Base-by-base conservation (phyloP, 2,113 vertebrate species). In the Zeus faber region DNA sequence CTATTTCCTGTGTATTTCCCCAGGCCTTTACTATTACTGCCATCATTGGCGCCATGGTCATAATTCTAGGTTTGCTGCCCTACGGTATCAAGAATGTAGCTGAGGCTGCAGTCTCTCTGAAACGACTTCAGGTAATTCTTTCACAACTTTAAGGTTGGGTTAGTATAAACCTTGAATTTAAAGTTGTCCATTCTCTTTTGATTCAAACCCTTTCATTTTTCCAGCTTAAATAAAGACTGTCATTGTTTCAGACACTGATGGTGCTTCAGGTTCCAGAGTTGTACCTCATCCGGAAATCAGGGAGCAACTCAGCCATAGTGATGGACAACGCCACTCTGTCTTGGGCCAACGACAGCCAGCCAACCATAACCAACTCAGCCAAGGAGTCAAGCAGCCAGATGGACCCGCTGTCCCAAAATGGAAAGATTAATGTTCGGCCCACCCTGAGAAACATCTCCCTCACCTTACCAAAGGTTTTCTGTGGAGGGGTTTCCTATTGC, bases 11-110 rank as follows among this genome's bases (percentile, higher is more conserved):
- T 64, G 13, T 54, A 11, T 27, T 1, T 39, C n/a, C 6, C 6
- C 51, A 94, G 93, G 92, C 88, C 1, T 94, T 94, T 46, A 93
- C 87, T 18, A 87, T 89, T 58, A 92, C 93, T 3, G 79, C 89
- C 61, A 82, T 91, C 72, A 92, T 94, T 76, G 92, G 90, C 49
- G 70, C 87, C 51, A 82, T 94, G 89, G 88, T 80, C 72, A 88
- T 93, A 75, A 76, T 81, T 5, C 63, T 91, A 31, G 70, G 72
- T 40, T 8, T 90, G 6, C 1, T 80, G 51, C 81, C 83, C 0
- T 0, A 44, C 2, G 26, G 11, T 44, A 49, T 76, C 2, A 78
- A 76, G 57, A 0, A 22, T 3, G 0, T 62, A 49, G 81, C 74
- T 59, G 72, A 83, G 16, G 72, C 76, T 27, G 0, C 9, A 9